Conservation (phyloP, 2,797 vertebrate genomes). For the Aplochiton taeniatus region DNA sequence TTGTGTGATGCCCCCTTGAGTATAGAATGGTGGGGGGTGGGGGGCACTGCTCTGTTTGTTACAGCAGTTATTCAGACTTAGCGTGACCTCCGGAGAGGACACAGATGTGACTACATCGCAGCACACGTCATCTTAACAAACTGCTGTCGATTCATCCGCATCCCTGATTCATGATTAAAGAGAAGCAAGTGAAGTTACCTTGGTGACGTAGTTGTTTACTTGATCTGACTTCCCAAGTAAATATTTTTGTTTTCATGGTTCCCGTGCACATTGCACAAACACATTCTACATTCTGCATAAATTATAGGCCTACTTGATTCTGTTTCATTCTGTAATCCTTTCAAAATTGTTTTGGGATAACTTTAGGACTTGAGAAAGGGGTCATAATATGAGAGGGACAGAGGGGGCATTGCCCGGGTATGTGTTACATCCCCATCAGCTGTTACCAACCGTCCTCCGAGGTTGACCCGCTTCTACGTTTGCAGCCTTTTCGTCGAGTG, state of each 20-base stretch:
- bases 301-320: too few relatives aligned
- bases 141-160: neutral
- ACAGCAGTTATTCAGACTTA: constrained; percentile 13
- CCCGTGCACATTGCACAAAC: too few relatives aligned
- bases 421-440: neutral
- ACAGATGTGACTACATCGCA: constrained; percentile 53
- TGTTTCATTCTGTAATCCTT: too few relatives aligned
- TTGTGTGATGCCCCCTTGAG: constrained; percentile 21
- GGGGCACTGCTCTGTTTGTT: constrained; percentile 4
- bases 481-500: neutral
- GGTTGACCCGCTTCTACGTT: neutral
- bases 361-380: too few relatives aligned
- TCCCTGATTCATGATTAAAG: constrained; percentile 14
- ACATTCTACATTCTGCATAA: too few relatives aligned
- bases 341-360: too few relatives aligned
- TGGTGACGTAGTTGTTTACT: neutral
- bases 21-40: neutral
- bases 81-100: constrained; percentile 58
- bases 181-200: constrained; percentile 37
- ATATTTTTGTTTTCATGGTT: too few relatives aligned
- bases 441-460: constrained; percentile 1
- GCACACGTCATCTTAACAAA: constrained; percentile 41
- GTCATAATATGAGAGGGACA: too few relatives aligned
- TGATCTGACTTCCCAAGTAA: too few relatives aligned
- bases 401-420: too few relatives aligned